These are phyloP conservation scores for Galagoides demidoff DNA, from an alignment of 2,797 vertebrate species.

Conservation along the genomic window DNA sequence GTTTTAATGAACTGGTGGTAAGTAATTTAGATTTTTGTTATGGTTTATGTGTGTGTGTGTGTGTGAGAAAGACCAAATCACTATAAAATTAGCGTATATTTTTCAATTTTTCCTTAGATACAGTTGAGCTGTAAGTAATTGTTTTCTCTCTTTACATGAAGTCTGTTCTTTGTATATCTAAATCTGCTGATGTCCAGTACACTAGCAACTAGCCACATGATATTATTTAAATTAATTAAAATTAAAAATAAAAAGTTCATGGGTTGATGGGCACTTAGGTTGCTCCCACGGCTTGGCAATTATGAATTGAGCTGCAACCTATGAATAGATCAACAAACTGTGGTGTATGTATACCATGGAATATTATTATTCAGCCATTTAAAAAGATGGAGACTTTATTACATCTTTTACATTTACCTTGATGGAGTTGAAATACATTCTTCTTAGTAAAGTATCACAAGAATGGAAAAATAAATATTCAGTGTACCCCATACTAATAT, in stretches of 20 bases:
- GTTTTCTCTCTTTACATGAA: not conserved
- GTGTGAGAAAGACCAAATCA: not conserved
- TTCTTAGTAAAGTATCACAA: too few species aligned
- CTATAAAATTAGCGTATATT: not conserved
- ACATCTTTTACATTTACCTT: too few species aligned
- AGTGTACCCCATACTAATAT: too few species aligned
- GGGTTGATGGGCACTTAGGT: too few species aligned
- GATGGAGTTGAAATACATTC: too few species aligned
- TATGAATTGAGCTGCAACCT: too few species aligned
- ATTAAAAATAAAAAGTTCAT: not conserved
- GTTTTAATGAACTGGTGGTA: not conserved
- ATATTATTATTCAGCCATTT: too few species aligned
- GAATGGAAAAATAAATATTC: not conserved
- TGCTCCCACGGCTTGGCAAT: too few species aligned
- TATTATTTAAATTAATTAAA: slow-evolving; percentile 14
- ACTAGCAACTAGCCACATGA: not conserved
- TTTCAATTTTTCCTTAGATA: not conserved
- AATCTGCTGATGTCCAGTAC: not conserved
- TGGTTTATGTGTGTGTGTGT: not conserved
- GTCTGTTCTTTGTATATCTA: not conserved
- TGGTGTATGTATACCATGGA: too few species aligned
- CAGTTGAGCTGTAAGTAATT: not conserved
- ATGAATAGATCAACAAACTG: too few species aligned
- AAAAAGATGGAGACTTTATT: too few species aligned
- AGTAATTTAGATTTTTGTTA: not conserved